A percentile compares a stretch with the other conserved stretches of the same genome.
These are phyloP conservation scores for Drosophila nr. fundita DNA, from an alignment of 2,888 invertebrate genomes.

Conservation along the genomic window DNA sequence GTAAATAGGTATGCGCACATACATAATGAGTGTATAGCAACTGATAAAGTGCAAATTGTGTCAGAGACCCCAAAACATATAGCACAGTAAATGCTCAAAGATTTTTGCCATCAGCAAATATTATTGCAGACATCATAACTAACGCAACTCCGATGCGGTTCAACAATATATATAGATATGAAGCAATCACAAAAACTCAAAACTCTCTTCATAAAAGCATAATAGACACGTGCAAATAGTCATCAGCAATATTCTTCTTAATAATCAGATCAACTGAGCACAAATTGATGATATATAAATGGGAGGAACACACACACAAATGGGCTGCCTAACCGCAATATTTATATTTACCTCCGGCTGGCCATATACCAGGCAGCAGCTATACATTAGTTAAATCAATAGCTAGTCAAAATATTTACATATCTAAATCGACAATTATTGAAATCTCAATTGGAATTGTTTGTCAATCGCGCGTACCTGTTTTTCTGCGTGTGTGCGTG, in stretches of 20 bases:
- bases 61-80: constrained; percentile 46
- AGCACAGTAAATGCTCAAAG: constrained; percentile 16
- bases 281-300: constrained; percentile 31
- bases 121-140: constrained; percentile 30
- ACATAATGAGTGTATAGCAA: constrained; percentile 6
- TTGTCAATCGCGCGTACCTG: constrained; percentile 47
- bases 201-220: constrained; percentile 1
- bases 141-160: constrained; percentile 17
- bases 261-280: constrained; percentile 40
- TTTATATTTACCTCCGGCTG: constrained; percentile 45
- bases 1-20: constrained; percentile 31
- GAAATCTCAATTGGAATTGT: constrained; percentile 82
- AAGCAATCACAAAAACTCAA: constrained; percentile 7
- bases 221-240: constrained; percentile 17
- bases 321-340: constrained; percentile 41
- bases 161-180: background rate
- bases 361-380: constrained; percentile 1
- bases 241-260: constrained; percentile 8
- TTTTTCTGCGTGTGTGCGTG: constrained; percentile 11
- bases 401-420: constrained; percentile 76
- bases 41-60: constrained; percentile 63
- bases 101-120: constrained; percentile 67
- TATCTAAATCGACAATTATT: constrained; percentile 83
- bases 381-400: constrained; percentile 78
- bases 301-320: constrained; percentile 13